A percentile compares a stretch with the other conserved stretches of the same genome.
Evolutionary conservation across 2,113 vertebrate species (phyloP).

Genomic region (Callionymus lyra): DNA sequence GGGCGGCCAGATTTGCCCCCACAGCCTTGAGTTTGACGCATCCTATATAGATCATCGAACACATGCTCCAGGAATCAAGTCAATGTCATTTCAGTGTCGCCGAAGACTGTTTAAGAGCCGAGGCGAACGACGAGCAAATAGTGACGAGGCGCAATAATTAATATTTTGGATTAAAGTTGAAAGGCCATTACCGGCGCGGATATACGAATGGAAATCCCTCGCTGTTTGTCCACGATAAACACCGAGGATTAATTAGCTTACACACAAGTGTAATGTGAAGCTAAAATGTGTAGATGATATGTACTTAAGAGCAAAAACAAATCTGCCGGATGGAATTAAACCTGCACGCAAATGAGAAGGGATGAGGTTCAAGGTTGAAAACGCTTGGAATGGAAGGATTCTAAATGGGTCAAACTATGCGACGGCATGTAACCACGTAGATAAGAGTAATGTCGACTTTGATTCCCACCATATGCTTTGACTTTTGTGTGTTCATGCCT

Average conservation of each 20-base stretch:
- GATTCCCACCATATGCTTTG: too few species aligned
- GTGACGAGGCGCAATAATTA: constrained; percentile 11
- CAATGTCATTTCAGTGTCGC: constrained; percentile 18
- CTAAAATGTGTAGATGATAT: constrained; percentile 58
- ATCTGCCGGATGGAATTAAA: constrained; percentile 58
- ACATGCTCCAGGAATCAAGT: not conserved
- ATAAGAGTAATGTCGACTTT: too few species aligned
- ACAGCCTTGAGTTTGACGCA: too few species aligned
- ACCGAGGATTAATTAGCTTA: constrained; percentile 56
- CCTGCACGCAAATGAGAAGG: constrained; percentile 47
- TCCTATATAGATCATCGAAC: too few species aligned
- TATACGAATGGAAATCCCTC: constrained; percentile 39
- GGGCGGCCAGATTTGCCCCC: too few species aligned
- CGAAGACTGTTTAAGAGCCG: too few species aligned
- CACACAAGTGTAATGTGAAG: constrained; percentile 61
- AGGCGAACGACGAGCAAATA: too few species aligned
- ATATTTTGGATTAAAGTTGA: constrained; percentile 26
- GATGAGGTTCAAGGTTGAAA: constrained; percentile 54
- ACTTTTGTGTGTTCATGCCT: constrained; percentile 1
- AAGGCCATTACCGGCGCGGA: constrained; percentile 19
- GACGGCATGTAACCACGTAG: too few species aligned
- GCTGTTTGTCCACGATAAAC: constrained; percentile 57
- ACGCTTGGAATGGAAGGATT: too few species aligned
- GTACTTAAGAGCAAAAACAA: constrained; percentile 56
- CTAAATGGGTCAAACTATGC: too few species aligned